phyloP scores from a whole-genome alignment of 2,113 vertebrate genomes.

The Rhinoderma darwinii region DNA sequence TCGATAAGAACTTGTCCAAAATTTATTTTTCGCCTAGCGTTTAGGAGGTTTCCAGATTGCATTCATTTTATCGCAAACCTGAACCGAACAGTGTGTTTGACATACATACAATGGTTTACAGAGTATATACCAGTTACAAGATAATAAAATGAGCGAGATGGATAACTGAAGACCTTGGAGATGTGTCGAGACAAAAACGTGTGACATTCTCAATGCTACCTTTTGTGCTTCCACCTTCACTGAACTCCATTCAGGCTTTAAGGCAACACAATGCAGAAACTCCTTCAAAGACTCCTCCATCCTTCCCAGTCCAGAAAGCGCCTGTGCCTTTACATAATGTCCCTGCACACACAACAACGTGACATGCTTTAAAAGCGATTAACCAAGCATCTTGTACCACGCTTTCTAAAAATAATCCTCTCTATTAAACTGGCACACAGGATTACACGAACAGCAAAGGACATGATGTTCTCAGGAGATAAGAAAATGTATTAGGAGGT shows the following conservation, averaged over 20 bases:
- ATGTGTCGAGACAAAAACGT: neutral
- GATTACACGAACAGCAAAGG: slow-evolving; percentile 40
- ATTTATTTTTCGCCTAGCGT: neutral
- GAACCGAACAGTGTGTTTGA: neutral
- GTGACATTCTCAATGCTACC: slow-evolving; percentile 67
- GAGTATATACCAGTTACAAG: neutral
- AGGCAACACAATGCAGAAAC: slow-evolving; percentile 85
- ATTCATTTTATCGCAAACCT: neutral
- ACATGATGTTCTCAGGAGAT: slow-evolving; percentile 39
- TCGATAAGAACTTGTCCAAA: neutral
- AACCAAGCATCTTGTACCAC: slow-evolving; percentile 49
- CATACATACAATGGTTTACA: neutral
- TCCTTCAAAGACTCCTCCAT: slow-evolving; percentile 88
- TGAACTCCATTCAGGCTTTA: slow-evolving; percentile 87
- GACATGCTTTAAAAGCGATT: slow-evolving; percentile 46
- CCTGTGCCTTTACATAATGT: slow-evolving; percentile 84
- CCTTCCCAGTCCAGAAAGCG: slow-evolving; percentile 80
- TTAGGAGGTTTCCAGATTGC: neutral
- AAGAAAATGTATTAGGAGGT: slow-evolving; percentile 29
- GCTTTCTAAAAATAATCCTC: slow-evolving; percentile 52
- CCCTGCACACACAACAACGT: slow-evolving; percentile 73
- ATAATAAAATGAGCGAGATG: neutral
- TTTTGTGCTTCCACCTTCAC: slow-evolving; percentile 89
- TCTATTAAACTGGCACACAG: slow-evolving; percentile 44
- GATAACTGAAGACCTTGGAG: neutral